Evolutionary conservation across 2,797 vertebrate genomes (phyloP).

Genomic region (Coranthus polyacanthus): DNA sequence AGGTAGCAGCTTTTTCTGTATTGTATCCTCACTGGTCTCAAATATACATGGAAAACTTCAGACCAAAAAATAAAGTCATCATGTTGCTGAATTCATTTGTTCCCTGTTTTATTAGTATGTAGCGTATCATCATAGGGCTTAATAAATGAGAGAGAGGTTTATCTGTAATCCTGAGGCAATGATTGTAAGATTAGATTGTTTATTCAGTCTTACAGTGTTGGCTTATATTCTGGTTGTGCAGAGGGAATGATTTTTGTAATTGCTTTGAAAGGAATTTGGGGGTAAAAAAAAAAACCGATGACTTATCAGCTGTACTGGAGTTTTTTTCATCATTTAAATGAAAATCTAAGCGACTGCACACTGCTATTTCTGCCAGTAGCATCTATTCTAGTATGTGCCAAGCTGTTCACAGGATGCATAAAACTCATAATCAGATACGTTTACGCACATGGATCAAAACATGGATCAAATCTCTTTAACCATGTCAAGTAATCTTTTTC

Average conservation of each 20-base stretch:
- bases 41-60: constrained; percentile 8
- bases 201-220: constrained; percentile 46
- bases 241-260: constrained; percentile 52
- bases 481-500: neutral
- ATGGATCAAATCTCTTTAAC: constrained; percentile 10
- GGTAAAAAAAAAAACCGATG: neutral
- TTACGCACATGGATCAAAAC: constrained; percentile 9
- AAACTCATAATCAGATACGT: constrained; percentile 10
- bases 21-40: neutral
- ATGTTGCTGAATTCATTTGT: constrained; percentile 32
- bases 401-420: constrained; percentile 28
- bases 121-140: constrained; percentile 29
- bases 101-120: constrained; percentile 32
- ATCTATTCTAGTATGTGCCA: constrained; percentile 10
- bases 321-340: constrained; percentile 26
- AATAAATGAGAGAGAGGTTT: constrained; percentile 53
- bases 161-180: constrained; percentile 69
- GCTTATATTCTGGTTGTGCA: constrained; percentile 43
- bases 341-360: constrained; percentile 1
- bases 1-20: neutral
- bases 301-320: constrained; percentile 22
- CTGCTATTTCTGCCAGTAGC: constrained; percentile 5
- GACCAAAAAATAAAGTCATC: constrained; percentile 29
- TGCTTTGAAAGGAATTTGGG: constrained; percentile 42
- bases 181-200: constrained; percentile 69